A percentile compares a stretch with the other conserved stretches of the same genome.
Evolutionary conservation across 2,888 invertebrate species (phyloP).

Genomic region (Phyllotreta striolata): DNA sequence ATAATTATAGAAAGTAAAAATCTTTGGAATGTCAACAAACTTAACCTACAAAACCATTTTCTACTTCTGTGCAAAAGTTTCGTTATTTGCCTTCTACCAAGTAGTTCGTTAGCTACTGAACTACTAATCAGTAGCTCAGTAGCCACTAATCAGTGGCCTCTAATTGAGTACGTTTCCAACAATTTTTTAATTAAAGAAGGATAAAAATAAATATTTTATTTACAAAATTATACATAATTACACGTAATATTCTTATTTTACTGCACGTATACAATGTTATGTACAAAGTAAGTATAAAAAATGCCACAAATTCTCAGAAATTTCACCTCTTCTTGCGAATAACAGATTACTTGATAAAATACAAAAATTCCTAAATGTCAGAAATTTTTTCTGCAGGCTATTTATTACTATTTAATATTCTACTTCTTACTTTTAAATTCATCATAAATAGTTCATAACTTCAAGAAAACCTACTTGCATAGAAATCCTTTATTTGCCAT

Average conservation of each 20-base stretch:
- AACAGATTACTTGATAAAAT: too few relatives aligned
- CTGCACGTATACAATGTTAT: constrained; percentile 17
- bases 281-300: constrained; percentile 2
- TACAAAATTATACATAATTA: constrained; percentile 33
- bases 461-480: not conserved
- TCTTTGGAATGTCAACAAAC: constrained; percentile 14
- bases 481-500: constrained; percentile 26
- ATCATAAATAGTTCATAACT: too few relatives aligned
- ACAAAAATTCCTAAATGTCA: too few relatives aligned
- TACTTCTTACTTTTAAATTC: too few relatives aligned
- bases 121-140: too few relatives aligned
- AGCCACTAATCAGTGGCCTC: not conserved
- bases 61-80: not conserved
- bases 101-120: too few relatives aligned
- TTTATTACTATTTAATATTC: too few relatives aligned
- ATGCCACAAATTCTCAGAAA: too few relatives aligned
- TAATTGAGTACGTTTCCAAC: not conserved
- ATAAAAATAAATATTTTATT: constrained; percentile 38
- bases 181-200: not conserved
- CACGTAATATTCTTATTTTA: constrained; percentile 9
- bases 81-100: not conserved
- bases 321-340: too few relatives aligned
- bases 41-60: constrained; percentile 18
- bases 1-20: constrained; percentile 15
- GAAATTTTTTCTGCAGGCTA: too few relatives aligned